Evolutionary conservation across 2,888 invertebrate genomes (phyloP), one percentile per base, ranked within the genome.

Genomic region (Tillus elongatus): DNA sequence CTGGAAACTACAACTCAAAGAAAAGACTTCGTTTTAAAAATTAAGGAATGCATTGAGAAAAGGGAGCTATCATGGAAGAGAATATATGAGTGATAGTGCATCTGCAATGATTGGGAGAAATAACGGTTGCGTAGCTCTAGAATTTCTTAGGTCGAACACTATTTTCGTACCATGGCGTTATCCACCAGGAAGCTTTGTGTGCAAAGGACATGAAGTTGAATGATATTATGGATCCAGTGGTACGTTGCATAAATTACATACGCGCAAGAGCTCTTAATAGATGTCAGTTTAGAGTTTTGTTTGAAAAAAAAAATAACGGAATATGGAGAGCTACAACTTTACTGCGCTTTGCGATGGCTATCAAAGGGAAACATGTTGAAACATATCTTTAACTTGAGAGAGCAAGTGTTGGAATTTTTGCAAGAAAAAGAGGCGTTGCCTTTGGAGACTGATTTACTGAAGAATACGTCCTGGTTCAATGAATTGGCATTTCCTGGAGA

Each of bases 41-140:
- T 28, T n/a, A 28, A 3, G 3, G 28, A 28, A n/a, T 28, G 28
- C n/a, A 12, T 28, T 28, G 28, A 28, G 11, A 28, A 28, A 28
- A 28, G n/a, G 4, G 28, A n/a, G n/a, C n/a, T n/a, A 28, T n/a
- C 28, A 28, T 28, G 28, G 28, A 12, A 28, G 4, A n/a, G 11
- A 28, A 28, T 28, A n/a, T n/a, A n/a, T n/a, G n/a, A n/a, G n/a
- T n/a, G 43, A 41, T 43, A 38, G 40, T 13, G 40, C 41, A 33
- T 41, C 43, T 35, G 37, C 33, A 31, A 41, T 43, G 40, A 38
- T 32, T 13, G 41, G 36, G 26, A 43, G 38, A 38, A 41, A 13
- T 29, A 43, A 37, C 35, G 37, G 31, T 29, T 29, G 13, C 19
- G 43, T 41, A 27, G 40, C 40, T 42, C 40, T 43, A 43, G 24